These are phyloP conservation scores for Hypomecis atomaria DNA, from an alignment of 2,888 invertebrate genomes.

Conservation along the genomic window DNA sequence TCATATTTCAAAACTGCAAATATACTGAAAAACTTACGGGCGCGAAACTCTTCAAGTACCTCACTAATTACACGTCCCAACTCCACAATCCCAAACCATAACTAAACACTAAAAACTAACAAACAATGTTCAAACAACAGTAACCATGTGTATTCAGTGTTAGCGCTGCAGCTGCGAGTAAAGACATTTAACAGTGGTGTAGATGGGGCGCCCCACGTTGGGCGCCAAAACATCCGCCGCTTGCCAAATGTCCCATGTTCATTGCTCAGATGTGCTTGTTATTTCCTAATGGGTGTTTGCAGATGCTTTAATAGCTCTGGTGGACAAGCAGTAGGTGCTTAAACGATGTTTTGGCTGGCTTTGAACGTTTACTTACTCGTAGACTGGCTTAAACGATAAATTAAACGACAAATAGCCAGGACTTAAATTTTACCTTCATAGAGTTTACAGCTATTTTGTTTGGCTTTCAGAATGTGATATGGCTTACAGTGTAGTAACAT, in stretches of 20 bases:
- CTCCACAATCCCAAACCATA: neutral
- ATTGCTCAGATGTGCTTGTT: constrained; percentile 24
- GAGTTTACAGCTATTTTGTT: no score
- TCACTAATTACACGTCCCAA: neutral
- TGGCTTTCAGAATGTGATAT: no score
- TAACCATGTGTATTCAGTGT: constrained; percentile 2
- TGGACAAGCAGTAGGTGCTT: neutral
- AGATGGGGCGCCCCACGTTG: constrained; percentile 13
- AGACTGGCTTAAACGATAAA: no score
- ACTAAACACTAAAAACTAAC: constrained; percentile 3
- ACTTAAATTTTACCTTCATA: no score
- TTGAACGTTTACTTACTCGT: no score
- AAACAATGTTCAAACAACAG: constrained; percentile 17
- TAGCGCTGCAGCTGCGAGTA: constrained; percentile 17
- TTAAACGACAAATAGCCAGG: no score
- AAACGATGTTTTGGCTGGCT: neutral
- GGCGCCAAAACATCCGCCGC: constrained; percentile 36
- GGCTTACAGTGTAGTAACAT: no score
- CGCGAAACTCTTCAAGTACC: neutral
- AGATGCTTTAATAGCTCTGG: constrained; percentile 7
- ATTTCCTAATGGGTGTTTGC: constrained; percentile 23
- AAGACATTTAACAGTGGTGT: constrained; percentile 11
- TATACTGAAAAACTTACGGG: no score
- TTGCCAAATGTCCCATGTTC: constrained; percentile 39
- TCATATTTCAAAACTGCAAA: no score